Evolutionary conservation across 1,140 invertebrate genomes (phyloP).

Genomic region (Sycophaga agraensis): DNA sequence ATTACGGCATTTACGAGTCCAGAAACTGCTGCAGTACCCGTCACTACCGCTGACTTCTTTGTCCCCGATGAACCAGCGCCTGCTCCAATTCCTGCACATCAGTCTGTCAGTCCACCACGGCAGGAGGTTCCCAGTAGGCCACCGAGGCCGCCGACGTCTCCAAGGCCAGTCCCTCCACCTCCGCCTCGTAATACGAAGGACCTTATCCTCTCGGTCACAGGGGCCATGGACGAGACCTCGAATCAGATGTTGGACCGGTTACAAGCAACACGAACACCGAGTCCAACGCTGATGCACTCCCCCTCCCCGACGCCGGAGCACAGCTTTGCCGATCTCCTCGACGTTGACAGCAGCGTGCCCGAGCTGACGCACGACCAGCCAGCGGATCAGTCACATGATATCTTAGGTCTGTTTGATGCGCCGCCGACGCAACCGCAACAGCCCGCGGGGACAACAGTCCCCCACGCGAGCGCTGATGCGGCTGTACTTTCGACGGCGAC

Average conservation of each 20-base stretch:
- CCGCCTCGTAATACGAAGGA: conserved; percentile 79
- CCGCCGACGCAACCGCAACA: conserved; percentile 38
- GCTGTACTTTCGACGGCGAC: not conserved
- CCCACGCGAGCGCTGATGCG: not conserved
- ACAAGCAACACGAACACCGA: conserved; percentile 78
- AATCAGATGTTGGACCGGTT: conserved; percentile 79
- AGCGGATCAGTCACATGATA: conserved; percentile 35
- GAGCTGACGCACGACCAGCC: conserved; percentile 43
- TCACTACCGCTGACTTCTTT: conserved; percentile 23
- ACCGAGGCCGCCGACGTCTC: conserved; percentile 51
- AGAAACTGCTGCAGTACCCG: conserved; percentile 34
- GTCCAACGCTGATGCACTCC: conserved; percentile 80
- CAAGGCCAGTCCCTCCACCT: conserved; percentile 60
- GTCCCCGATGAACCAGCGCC: not conserved
- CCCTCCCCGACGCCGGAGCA: conserved; percentile 82
- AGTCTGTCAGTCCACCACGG: conserved; percentile 44
- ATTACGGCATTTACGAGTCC: conserved; percentile 22
- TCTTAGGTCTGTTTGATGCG: conserved; percentile 52
- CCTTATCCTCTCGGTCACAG: conserved; percentile 80
- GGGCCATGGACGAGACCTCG: conserved; percentile 84
- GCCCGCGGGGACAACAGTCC: not conserved
- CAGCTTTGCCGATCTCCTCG: conserved; percentile 67
- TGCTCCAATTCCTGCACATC: not conserved
- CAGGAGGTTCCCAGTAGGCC: conserved; percentile 37
- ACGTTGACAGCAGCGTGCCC: conserved; percentile 57